A percentile compares a stretch with the other conserved stretches of the same genome.
phyloP scores from a whole-genome alignment of 2,113 vertebrate genomes.

The Climacteris rufus region DNA sequence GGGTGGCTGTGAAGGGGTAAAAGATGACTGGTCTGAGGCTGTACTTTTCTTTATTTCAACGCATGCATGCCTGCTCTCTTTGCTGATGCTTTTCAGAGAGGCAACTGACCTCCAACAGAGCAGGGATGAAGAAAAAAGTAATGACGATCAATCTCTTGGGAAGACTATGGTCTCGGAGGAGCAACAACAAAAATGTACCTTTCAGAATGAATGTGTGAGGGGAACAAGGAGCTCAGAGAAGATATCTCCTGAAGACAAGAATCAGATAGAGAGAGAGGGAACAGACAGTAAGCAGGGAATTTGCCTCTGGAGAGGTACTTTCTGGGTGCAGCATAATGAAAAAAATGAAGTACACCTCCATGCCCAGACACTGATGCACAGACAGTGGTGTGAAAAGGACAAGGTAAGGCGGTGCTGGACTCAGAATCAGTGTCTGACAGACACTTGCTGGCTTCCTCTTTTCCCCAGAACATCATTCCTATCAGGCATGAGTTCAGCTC shows the following conservation, averaged over 20 bases:
- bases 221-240: background rate
- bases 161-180: background rate
- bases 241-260: background rate
- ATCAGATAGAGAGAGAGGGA: background rate
- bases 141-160: background rate
- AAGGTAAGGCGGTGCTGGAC: background rate
- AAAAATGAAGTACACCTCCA: background rate
- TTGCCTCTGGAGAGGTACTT: background rate
- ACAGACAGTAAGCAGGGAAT: background rate
- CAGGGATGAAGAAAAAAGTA: background rate
- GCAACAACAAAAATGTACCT: background rate
- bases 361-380: background rate
- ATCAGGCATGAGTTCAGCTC: constrained; percentile 24
- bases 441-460: background rate
- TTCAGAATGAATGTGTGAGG: background rate
- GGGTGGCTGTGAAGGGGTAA: background rate
- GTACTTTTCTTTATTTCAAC: background rate
- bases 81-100: background rate
- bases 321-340: background rate
- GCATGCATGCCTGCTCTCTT: background rate
- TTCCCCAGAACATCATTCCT: constrained; percentile 6
- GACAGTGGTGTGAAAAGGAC: background rate
- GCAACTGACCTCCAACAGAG: background rate
- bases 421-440: background rate
- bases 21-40: background rate